Percentiles rank a stretch among this genome's conserved stretches.
phyloP scores from a whole-genome alignment of 2,113 vertebrate species.

The Macrotus californicus region DNA sequence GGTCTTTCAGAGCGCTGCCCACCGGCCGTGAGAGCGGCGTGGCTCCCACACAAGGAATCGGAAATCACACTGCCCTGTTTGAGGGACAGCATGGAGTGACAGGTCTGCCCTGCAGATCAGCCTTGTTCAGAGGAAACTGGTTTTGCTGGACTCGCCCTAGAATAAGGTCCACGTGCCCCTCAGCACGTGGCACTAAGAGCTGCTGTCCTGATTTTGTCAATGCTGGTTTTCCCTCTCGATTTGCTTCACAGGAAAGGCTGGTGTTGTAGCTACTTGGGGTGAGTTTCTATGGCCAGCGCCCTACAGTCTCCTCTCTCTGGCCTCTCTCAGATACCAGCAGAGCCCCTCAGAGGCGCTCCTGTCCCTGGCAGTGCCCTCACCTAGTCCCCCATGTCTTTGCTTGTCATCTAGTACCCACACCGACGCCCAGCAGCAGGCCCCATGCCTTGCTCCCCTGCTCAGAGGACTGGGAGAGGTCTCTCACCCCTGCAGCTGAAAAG shows the following conservation, averaged over 20 bases:
- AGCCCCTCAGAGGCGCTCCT: background rate
- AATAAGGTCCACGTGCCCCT: background rate
- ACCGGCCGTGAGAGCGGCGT: fast-evolving
- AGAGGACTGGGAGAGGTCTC: background rate
- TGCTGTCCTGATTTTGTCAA: background rate
- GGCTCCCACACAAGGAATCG: background rate
- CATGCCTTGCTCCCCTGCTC: background rate
- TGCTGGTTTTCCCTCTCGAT: background rate
- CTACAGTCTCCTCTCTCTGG: no score
- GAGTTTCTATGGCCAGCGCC: background rate
- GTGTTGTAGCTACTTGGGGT: background rate
- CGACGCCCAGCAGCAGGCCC: background rate
- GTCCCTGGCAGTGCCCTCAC: background rate
- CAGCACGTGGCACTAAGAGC: background rate
- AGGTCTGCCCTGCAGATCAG: background rate
- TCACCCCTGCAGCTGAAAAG: background rate
- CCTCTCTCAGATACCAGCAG: background rate
- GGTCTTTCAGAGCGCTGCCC: background rate
- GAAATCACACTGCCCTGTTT: background rate
- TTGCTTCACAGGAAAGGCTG: background rate
- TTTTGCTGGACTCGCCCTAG: background rate
- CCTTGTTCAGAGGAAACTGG: background rate
- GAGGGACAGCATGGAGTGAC: background rate
- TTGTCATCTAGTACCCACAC: background rate
- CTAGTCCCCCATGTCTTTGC: background rate